Base-by-base conservation (phyloP, 2,888 invertebrate species). In the Sminthurinus aureus region DNA sequence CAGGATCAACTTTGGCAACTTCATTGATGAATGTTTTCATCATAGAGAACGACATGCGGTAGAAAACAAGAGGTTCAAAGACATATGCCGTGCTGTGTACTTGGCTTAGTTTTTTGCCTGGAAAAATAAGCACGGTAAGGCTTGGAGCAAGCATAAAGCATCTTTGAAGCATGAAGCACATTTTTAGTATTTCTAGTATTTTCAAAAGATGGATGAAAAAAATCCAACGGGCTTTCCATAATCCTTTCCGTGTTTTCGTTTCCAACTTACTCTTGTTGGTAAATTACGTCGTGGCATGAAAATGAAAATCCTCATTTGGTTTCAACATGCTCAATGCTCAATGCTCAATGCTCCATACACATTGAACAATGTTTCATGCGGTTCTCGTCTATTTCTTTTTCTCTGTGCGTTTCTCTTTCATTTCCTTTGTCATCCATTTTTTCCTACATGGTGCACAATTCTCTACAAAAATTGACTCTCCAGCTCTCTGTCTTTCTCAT, bases 231-330 rank as follows among this genome's bases (percentile, higher is more conserved):
- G 13, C 18, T 58, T 58, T 9, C 9, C 58, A 58, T 58, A 58
- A 58, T 58, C 58, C 58, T 58, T 58, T 58, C 9, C 58, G 58
- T 58, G 58, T 58, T 58, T 58, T 58, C 18, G 0, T 58, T 74
- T 66, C 38, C 20, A 69, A 50, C 50, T 24, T 67, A 18, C 26
- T 66, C 51, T 50, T 67, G 3, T 38, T 20, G 20, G 58, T 77
- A 77, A 77, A 77, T 77, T 58, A 77, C 77, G 64, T 50, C 52
- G 76, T 76, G 24, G 77, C 22, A 52, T 71, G 58, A 58, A 50
- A 52, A 58, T 20, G 77, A 52, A 77, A 77, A 77, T 77, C 64
- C 18, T 71, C 71, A 71, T 71, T 69, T 76, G 51, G 51, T 76
- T 77, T 77, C 77, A 77, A 58, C 77, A 22, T 77, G 58, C 77